Conservation (phyloP, 30 jellyfish, hydroid and myxozoan genomes). For the Turritopsis dohrnii region DNA sequence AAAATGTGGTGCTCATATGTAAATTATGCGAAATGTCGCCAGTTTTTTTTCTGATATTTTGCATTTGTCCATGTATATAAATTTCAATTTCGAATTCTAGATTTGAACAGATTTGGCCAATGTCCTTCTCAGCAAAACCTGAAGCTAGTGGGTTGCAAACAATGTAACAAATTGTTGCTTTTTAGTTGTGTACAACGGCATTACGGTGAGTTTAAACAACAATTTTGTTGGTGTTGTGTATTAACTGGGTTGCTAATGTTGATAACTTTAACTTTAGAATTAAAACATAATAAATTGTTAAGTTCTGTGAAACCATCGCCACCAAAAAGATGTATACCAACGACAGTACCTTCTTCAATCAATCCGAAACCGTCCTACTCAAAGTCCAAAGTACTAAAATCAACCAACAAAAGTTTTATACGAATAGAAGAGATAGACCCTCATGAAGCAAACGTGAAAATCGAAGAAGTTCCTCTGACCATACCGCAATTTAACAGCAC, state of each 20-base stretch:
- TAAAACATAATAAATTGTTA: conserved; percentile 61
- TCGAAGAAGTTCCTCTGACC: conserved; percentile 88
- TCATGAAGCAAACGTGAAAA: conserved; percentile 68
- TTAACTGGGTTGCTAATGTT: neutral
- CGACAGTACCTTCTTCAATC: conserved; percentile 47
- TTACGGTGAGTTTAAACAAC: conserved; percentile 54
- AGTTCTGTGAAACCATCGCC: conserved; percentile 61
- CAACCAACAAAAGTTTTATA: conserved; percentile 37
- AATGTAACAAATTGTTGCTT: conserved; percentile 63
- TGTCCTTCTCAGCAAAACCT: conserved; percentile 79
- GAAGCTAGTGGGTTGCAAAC: conserved; percentile 57
- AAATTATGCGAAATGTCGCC: too few species aligned
- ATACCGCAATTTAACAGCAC: conserved; percentile 63
- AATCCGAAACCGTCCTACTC: conserved; percentile 29
- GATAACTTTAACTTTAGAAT: conserved; percentile 38
- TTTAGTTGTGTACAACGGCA: conserved; percentile 47
- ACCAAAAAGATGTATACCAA: conserved; percentile 45
- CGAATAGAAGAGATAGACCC: conserved; percentile 93
- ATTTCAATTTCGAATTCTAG: conserved; percentile 20
- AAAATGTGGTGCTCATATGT: too few species aligned
- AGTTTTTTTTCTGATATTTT: too few species aligned
- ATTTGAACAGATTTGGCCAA: conserved; percentile 63
- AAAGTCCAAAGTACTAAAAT: conserved; percentile 50
- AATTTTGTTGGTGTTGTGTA: neutral
- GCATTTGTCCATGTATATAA: too few species aligned